phyloP scores from a whole-genome alignment of 2,797 vertebrate species.

The Delichon dasypus region DNA sequence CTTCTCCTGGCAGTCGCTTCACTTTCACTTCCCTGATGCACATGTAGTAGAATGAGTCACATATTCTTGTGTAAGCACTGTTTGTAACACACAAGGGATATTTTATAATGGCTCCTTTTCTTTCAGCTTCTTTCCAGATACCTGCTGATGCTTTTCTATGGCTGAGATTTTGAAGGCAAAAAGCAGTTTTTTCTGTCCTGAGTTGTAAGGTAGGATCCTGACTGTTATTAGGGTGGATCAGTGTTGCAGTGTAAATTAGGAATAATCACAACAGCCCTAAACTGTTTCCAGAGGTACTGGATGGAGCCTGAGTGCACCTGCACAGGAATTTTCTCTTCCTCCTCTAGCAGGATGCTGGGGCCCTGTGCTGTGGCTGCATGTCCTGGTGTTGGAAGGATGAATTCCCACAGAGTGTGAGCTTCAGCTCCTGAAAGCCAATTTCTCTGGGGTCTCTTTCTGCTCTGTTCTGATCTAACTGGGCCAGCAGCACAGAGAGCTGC shows the following conservation, averaged over 20 bases:
- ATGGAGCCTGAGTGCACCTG: neutral
- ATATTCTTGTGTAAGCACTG: neutral
- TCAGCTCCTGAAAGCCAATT: neutral
- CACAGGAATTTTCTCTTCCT: neutral
- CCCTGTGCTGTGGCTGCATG: neutral
- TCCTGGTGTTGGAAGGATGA: neutral
- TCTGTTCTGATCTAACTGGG: neutral
- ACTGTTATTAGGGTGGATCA: neutral
- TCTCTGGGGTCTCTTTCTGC: neutral
- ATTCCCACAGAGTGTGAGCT: neutral
- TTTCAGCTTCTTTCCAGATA: neutral
- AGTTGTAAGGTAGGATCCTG: neutral
- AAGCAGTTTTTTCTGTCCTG: neutral
- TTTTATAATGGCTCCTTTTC: neutral
- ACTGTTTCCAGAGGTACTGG: neutral
- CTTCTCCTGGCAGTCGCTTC: neutral
- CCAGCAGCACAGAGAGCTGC: neutral
- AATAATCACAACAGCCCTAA: neutral
- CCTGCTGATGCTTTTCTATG: neutral
- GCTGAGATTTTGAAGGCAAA: neutral
- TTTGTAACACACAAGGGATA: neutral
- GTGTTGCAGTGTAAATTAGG: neutral
- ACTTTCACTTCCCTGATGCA: neutral
- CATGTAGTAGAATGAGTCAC: neutral
- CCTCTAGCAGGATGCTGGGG: fast-evolving